These are phyloP conservation scores for Philereme vetulata DNA, from an alignment of 2,888 invertebrate species.

Conservation along the genomic window DNA sequence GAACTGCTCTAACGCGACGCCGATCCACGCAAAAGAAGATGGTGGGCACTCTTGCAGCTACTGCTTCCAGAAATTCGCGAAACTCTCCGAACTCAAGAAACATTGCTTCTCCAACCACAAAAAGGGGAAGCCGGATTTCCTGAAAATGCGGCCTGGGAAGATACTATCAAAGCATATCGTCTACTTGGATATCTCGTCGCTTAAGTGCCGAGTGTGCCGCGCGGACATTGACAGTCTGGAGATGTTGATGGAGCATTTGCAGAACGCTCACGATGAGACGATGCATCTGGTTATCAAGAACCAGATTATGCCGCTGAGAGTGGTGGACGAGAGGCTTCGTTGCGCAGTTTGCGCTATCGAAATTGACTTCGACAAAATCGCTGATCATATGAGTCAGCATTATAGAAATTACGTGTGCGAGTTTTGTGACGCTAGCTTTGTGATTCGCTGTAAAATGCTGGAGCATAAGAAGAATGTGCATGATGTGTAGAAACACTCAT, in stretches of 20 bases:
- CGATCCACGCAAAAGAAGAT: constrained; percentile 56
- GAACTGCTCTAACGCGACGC: constrained; percentile 62
- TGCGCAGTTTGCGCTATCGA: constrained; percentile 52
- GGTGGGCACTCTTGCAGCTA: constrained; percentile 62
- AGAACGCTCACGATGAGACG: constrained; percentile 50
- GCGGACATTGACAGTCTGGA: constrained; percentile 48
- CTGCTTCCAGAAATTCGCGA: constrained; percentile 59
- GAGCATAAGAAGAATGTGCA: constrained; percentile 59
- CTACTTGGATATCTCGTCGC: constrained; percentile 60
- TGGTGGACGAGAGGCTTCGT: constrained; percentile 40
- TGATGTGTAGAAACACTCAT: constrained; percentile 39
- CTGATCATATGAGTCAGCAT: constrained; percentile 68
- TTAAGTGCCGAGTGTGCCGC: constrained; percentile 59
- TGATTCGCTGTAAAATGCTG: constrained; percentile 54
- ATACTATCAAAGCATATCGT: constrained; percentile 56
- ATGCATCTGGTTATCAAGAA: constrained; percentile 64
- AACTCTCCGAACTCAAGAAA: constrained; percentile 54
- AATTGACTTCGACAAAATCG: constrained; percentile 50
- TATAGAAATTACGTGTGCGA: constrained; percentile 67
- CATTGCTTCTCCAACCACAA: constrained; percentile 50
- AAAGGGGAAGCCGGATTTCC: constrained; percentile 50
- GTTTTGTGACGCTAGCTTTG: constrained; percentile 58
- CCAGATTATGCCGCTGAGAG: constrained; percentile 60
- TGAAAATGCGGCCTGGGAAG: constrained; percentile 40
- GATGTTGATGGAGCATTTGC: constrained; percentile 59